These are phyloP conservation scores for Desmodus rotundus DNA, from an alignment of 2,113 vertebrate genomes.

Conservation along the genomic window DNA sequence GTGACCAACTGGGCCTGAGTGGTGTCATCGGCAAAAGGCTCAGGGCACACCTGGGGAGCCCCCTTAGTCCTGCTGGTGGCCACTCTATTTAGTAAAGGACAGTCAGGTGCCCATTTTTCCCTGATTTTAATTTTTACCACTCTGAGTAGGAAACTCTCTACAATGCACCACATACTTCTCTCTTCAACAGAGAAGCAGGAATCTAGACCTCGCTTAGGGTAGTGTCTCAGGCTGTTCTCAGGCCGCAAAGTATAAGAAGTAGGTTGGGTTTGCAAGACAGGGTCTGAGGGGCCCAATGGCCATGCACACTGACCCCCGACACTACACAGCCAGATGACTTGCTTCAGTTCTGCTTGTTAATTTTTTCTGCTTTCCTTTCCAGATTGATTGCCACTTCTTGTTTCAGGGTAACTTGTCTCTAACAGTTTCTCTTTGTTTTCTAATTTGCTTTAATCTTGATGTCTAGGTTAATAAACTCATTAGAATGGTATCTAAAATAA, in stretches of 20 bases:
- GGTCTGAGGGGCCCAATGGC: neutral
- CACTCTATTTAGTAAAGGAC: neutral
- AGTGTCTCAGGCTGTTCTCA: rapidly evolving
- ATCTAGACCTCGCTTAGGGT: rapidly evolving
- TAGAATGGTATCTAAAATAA: neutral
- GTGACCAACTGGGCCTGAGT: neutral
- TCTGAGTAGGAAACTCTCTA: neutral
- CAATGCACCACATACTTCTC: too few species aligned
- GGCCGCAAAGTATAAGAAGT: rapidly evolving
- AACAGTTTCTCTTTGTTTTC: neutral
- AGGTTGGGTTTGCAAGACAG: neutral
- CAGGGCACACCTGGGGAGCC: neutral
- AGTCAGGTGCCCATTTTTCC: neutral
- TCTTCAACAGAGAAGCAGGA: neutral
- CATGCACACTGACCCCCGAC: neutral
- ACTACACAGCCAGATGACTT: neutral
- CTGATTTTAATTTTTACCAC: neutral
- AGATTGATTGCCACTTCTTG: neutral
- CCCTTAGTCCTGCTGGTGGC: neutral
- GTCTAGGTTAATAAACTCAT: neutral
- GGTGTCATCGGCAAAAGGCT: neutral
- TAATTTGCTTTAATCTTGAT: neutral
- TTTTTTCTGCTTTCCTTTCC: neutral
- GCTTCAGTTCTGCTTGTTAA: neutral
- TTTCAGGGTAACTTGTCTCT: neutral